Base-by-base conservation (phyloP, 2,888 invertebrate species). In the Agrilus cyanescens region DNA sequence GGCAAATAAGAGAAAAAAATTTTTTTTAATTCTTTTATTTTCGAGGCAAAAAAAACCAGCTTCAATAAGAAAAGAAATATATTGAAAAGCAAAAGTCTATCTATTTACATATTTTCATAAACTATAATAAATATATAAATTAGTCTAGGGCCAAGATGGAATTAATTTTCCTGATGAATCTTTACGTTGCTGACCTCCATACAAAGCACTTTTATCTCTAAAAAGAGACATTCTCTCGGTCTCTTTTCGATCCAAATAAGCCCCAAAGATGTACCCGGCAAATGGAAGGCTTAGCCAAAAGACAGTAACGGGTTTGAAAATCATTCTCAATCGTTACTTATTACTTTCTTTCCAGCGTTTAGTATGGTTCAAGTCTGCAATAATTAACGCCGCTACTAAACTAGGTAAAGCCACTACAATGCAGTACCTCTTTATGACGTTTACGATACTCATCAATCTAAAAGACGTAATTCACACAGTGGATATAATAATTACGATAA, bases 131-230 rank as follows among this genome's bases (percentile, higher is more conserved):
- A 10, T 10, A 25, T 25, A 25, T 2, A 12, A 1, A 14, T 14
- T 33, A 2, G 8, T 33, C 47, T 52, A 65, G 32, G 81, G 81
- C 89, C 88, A 89, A 10, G 82, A 76, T 43, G 87, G 88, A 25
- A 25, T 10, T 52, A 70, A 59, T 46, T 82, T 79, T 6, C 78
- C 82, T 49, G 76, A 73, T 52, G 77, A 76, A 2, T 78, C 67
- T 32, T 60, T 66, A 44, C 81, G 72, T 25, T 25, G 25, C 4
- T 25, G 25, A 25, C 25, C 25, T 15, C 83, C 85, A 59, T 80
- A 90, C 32, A 90, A 66, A 38, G 79, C 75, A 57, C 87, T 87
- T 61, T 82, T 87, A 59, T 90, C 89, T 46, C 88, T 73, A 61
- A 80, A 90, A 51, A 64, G 66, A 0, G 73, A 71, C 78, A 86